Conservation (phyloP, 2,113 vertebrate genomes). For the Oxyruncus cristatus region DNA sequence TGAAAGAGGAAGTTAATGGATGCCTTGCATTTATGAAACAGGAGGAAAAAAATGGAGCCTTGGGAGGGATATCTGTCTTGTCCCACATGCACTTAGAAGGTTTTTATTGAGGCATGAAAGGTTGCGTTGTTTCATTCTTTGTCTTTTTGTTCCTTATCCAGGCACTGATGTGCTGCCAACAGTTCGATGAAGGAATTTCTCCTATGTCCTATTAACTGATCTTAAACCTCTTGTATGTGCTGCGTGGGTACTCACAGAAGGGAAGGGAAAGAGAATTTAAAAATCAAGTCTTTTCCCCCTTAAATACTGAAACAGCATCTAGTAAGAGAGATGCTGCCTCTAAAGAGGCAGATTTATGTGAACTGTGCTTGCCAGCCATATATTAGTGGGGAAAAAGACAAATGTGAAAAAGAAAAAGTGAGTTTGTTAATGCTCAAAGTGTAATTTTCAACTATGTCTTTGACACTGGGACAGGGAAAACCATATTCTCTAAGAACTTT, state of each 20-base stretch:
- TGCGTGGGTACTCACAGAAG: not conserved
- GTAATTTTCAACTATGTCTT: not conserved
- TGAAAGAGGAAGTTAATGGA: slow-evolving; percentile 8
- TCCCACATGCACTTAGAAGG: slow-evolving; percentile 17
- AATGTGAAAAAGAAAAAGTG: not conserved
- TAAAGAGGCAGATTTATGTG: not conserved
- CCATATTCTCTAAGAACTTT: not conserved
- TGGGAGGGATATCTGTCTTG: slow-evolving; percentile 34
- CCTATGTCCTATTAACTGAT: not conserved
- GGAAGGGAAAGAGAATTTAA: not conserved
- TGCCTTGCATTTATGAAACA: slow-evolving; percentile 29
- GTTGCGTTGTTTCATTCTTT: not conserved
- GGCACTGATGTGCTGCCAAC: slow-evolving; percentile 35
- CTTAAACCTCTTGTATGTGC: not conserved
- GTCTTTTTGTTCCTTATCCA: slow-evolving; percentile 28
- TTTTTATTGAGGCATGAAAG: slow-evolving; percentile 50
- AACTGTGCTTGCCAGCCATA: not conserved
- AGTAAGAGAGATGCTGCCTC: not conserved
- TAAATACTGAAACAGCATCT: not conserved
- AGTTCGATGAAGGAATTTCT: slow-evolving; percentile 17
- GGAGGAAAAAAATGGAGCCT: not conserved
- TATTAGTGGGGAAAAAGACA: not conserved
- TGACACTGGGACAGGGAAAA: not conserved
- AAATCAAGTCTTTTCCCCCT: not conserved
- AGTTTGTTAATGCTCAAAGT: not conserved